Conservation (phyloP, 2,797 vertebrate species). For the Cryptoblepharus egeriae region DNA sequence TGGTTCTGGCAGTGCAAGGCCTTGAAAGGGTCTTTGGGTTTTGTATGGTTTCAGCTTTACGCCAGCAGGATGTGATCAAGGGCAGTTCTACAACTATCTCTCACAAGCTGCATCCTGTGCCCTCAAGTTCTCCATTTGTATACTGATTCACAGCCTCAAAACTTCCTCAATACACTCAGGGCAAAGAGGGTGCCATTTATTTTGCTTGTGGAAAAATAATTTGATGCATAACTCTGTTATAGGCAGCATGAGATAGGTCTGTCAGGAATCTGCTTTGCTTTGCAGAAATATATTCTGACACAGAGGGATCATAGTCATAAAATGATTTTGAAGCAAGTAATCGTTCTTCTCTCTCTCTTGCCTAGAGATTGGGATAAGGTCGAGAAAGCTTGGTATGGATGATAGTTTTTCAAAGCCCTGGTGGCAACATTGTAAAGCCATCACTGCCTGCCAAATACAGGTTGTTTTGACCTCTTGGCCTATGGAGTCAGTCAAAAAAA, state of each 20-base stretch:
- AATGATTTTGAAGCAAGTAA: slow-evolving; percentile 42
- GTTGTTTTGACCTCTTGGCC: no score
- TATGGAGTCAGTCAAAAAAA: no score
- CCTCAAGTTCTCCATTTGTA: slow-evolving; percentile 29
- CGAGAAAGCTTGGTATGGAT: background rate
- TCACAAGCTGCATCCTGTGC: background rate
- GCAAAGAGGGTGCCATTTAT: slow-evolving; percentile 38
- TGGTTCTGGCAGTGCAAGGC: no score
- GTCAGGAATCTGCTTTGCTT: slow-evolving; percentile 55
- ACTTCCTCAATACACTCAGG: slow-evolving; percentile 36
- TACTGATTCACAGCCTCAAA: background rate
- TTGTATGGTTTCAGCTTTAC: background rate
- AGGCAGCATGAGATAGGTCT: slow-evolving; percentile 41
- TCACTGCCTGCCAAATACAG: background rate
- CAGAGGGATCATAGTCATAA: slow-evolving; percentile 36
- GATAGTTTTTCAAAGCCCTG: background rate
- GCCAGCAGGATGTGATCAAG: slow-evolving; percentile 19
- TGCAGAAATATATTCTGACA: slow-evolving; percentile 50
- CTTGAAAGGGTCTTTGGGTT: background rate
- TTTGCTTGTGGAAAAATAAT: slow-evolving; percentile 15
- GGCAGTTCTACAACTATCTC: background rate
- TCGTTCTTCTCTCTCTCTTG: slow-evolving; percentile 40
- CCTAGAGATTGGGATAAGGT: slow-evolving; percentile 15
- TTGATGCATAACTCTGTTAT: slow-evolving; percentile 50
- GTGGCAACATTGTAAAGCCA: background rate